These are phyloP conservation scores for Porphyrio hochstetteri DNA, from an alignment of 2,113 vertebrate species.

Conservation along the genomic window DNA sequence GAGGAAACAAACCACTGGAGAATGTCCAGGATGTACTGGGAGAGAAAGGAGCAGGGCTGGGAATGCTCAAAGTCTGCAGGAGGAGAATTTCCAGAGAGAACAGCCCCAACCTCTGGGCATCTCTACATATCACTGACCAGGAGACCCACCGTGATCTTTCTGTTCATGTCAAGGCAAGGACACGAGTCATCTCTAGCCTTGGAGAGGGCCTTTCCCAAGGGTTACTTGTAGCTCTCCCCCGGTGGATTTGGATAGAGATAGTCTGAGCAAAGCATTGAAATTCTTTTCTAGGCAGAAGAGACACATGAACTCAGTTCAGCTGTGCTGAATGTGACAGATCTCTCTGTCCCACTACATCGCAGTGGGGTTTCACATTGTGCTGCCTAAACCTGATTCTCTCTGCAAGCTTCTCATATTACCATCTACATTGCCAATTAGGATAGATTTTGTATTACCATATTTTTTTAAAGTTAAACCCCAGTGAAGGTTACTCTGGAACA, in stretches of 20 bases:
- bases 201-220: neutral
- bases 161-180: neutral
- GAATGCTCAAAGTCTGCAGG: neutral
- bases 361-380: neutral
- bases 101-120: accelerated
- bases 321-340: too few species aligned
- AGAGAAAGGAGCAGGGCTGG: neutral
- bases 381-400: neutral
- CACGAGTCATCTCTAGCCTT: neutral
- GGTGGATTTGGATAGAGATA: too few species aligned
- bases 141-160: neutral
- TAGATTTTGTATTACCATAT: neutral
- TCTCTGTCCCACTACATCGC: neutral
- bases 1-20: neutral
- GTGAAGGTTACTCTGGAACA: neutral
- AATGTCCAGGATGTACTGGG: neutral
- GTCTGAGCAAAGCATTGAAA: neutral
- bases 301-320: neutral
- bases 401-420: neutral
- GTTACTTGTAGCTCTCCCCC: neutral
- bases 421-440: neutral
- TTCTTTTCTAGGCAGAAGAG: neutral
- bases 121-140: neutral
- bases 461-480: neutral
- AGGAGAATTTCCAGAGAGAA: neutral